phyloP scores from a whole-genome alignment of 1,140 invertebrate species.

The Drosophila guanche region DNA sequence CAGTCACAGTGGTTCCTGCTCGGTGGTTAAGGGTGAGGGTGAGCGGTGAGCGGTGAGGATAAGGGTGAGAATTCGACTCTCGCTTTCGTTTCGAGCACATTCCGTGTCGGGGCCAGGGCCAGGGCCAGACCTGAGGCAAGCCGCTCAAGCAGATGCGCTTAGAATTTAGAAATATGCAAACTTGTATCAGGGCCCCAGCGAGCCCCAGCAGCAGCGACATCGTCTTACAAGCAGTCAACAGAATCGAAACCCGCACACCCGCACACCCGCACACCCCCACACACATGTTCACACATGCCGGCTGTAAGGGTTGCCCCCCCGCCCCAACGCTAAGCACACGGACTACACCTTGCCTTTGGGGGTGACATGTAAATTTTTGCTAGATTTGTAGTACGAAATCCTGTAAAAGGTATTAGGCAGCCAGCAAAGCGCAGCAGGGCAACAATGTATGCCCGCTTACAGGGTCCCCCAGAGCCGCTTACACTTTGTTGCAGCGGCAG shows the following conservation, averaged over 20 bases:
- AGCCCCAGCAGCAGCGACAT: constrained; percentile 23
- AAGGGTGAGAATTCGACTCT: constrained; percentile 63
- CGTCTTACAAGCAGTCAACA: constrained; percentile 7
- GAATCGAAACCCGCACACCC: constrained; percentile 1
- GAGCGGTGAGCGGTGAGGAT: constrained; percentile 36
- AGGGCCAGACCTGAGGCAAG: constrained; percentile 14
- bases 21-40: constrained; percentile 8
- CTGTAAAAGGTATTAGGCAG: constrained; percentile 82
- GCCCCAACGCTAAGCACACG: constrained; percentile 26
- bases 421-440: constrained; percentile 43
- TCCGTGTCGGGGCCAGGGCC: neutral
- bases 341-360: constrained; percentile 26
- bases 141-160: constrained; percentile 73
- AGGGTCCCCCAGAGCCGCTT: neutral
- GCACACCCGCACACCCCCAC: neutral
- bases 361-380: constrained; percentile 69
- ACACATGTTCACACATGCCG: constrained; percentile 19
- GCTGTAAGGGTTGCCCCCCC: constrained; percentile 63
- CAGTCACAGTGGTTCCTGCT: constrained; percentile 10
- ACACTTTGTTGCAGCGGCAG: constrained; percentile 6
- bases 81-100: constrained; percentile 46
- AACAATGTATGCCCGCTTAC: constrained; percentile 54
- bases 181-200: constrained; percentile 76
- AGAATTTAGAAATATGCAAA: constrained; percentile 82
- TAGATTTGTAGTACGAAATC: constrained; percentile 76